phyloP scores from a whole-genome alignment of 2,113 vertebrate genomes.

The Sitta europaea region DNA sequence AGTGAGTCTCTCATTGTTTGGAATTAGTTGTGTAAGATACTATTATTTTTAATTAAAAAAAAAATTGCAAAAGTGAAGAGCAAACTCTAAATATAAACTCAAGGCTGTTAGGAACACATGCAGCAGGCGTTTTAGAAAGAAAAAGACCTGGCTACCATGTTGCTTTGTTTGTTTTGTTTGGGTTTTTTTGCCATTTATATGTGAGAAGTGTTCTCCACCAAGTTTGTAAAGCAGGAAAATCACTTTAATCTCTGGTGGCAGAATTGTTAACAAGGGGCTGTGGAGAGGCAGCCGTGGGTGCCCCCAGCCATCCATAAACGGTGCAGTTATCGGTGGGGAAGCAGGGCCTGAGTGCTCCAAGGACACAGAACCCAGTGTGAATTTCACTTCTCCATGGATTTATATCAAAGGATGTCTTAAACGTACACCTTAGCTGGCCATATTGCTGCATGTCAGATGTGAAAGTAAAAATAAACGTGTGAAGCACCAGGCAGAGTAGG shows the following conservation, averaged over 20 bases:
- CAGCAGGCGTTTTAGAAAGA: not conserved
- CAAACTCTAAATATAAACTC: not conserved
- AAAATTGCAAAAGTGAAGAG: not conserved
- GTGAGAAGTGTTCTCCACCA: not conserved
- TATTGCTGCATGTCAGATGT: constrained; percentile 73
- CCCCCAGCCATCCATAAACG: constrained; percentile 7
- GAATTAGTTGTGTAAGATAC: not conserved
- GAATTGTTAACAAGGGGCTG: not conserved
- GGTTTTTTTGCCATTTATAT: not conserved
- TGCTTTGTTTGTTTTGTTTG: not conserved
- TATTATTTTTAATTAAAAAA: not conserved
- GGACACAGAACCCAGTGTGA: constrained; percentile 47
- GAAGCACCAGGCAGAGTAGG: constrained; percentile 55
- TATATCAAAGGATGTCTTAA: constrained; percentile 58
- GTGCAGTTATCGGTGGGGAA: constrained; percentile 48
- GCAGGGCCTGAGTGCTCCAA: constrained; percentile 7
- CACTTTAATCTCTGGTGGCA: constrained; percentile 31
- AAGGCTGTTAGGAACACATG: not conserved
- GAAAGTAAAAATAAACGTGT: constrained; percentile 75
- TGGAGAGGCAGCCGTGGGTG: not conserved
- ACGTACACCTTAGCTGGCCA: constrained; percentile 63
- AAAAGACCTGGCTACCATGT: rapidly evolving
- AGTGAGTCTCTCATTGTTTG: not conserved
- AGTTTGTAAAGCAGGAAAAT: not conserved
- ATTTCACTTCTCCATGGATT: constrained; percentile 67